Base-by-base conservation (phyloP, 1,140 invertebrate genomes). In the Drosophila mojavensis region DNA sequence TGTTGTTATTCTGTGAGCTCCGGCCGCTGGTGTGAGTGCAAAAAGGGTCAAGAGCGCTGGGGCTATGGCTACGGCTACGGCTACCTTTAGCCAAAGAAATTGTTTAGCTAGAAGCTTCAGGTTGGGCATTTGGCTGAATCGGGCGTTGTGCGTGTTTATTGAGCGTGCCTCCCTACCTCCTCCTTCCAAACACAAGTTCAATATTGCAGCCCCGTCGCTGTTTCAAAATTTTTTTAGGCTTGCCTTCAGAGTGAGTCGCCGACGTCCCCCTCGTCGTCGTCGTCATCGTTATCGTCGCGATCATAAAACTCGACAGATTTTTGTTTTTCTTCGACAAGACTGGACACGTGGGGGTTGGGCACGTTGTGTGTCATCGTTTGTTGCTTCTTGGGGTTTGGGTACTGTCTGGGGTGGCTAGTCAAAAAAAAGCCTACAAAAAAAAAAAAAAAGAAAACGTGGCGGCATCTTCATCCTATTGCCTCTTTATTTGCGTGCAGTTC, bases 21-120 rank as follows among this genome's bases (percentile, higher is more conserved):
- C 17, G 17, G 4, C 65, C 47, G 13, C 53, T 48, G 84, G 76
- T 67, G 70, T 80, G 84, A 62, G 84, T 71, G 51, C 39, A 77
- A 89, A 86, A 88, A 88, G 83, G 83, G 83, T 88, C 83, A 88
- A 88, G 83, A 88, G 83, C 84, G 83, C 60, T 69, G 20, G 24
- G 60, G 45, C 61, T 24, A 24, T 3, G 20, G 20, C 20, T 24
- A 24, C 20, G 20, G 20, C 20, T 55, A 39, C 66, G 79, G 51
- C 83, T 81, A 79, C 69, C 84, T 86, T 88, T 79, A 36, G 43
- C 51, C 47, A 62, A 69, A 74, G 71, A 62, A 74, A 69, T 74
- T 74, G 71, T 43, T 74, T 63, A 69, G 71, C 66, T 28, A 41
- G 33, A 20, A 7, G 51, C 26, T 36, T 10, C 41, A 13, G 30